Evolutionary conservation across 1,140 invertebrate genomes (phyloP).

Genomic region (Diorhabda sublineata): DNA sequence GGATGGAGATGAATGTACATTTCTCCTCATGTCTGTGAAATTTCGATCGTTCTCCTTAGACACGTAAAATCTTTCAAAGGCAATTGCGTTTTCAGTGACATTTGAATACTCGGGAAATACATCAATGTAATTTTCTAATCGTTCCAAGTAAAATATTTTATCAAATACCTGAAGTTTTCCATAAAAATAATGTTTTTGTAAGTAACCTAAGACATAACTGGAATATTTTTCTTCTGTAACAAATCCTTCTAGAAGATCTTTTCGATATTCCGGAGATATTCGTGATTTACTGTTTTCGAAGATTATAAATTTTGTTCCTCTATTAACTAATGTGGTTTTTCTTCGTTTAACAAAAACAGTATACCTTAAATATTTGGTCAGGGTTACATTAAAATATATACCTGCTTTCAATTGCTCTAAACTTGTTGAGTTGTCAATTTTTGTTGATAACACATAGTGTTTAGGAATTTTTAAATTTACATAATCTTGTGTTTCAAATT

Average conservation of each 20-base stretch:
- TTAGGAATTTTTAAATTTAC: neutral
- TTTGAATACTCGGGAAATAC: neutral
- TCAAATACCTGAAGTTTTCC: constrained; percentile 22
- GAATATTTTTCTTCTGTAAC: constrained; percentile 11
- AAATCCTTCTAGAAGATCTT: constrained; percentile 7
- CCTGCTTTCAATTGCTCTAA: neutral
- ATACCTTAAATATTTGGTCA: neutral
- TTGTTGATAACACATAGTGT: neutral
- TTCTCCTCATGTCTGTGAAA: neutral
- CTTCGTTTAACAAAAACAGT: constrained; percentile 1
- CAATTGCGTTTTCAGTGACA: neutral
- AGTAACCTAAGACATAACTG: constrained; percentile 26
- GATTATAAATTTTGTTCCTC: constrained; percentile 5
- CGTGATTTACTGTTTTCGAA: neutral
- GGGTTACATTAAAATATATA: neutral
- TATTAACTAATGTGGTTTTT: constrained; percentile 3
- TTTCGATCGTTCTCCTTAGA: neutral
- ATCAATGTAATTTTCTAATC: constrained; percentile 11
- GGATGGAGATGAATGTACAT: neutral
- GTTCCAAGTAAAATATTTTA: constrained; percentile 24
- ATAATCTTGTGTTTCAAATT: neutral
- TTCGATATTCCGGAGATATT: neutral
- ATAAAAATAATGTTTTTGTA: constrained; percentile 25
- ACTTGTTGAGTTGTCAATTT: neutral
- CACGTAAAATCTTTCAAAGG: neutral